Base-by-base conservation (phyloP, 2,888 invertebrate species). In the Nomada fucata region DNA sequence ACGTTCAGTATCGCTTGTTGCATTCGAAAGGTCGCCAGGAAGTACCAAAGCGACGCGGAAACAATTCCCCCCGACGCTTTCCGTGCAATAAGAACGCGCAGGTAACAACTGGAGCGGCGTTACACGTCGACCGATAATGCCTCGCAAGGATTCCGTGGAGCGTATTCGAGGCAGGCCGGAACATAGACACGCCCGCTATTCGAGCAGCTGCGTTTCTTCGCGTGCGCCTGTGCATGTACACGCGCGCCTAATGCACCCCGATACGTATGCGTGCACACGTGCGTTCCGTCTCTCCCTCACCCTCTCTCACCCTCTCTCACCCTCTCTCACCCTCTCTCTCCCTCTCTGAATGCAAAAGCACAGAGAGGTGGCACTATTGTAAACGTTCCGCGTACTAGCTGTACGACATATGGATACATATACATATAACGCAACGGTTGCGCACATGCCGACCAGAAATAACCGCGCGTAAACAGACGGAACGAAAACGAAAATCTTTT, bases 171-270 rank as follows among this genome's bases (percentile, higher is more conserved):
- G 69, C 82, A 77, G 70, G 57, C 86, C 83, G 85, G 83, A 86
- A 85, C 79, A 68, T 63, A 71, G 86, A 76, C 90, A 86, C 87
- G 88, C 88, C 89, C 85, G 88, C 86, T 82, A 88, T 86, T 18
- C 82, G 87, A 91, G 89, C 92, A 92, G 92, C 92, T 92, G 92
- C 90, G 90, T 89, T 91, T 90, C 87, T 87, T 88, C 82, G 83
- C 83, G 80, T 75, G 79, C 82, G 74, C 63, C 55, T 76, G 75
- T 77, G 72, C 78, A 72, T 73, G 65, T 70, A 20, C 60, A 68
- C 76, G 26, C 65, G 75, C 57, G 59, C 50, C 64, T 77, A 68
- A 80, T 75, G 82, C 70, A 52, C 71, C 53, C 47, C 29, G 59
- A 13, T 26, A 26, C 20, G 42, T 65, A 50, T 61, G 63, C 65